Evolutionary conservation across 1,140 invertebrate genomes (phyloP).

Genomic region (Coptotermes formosanus): DNA sequence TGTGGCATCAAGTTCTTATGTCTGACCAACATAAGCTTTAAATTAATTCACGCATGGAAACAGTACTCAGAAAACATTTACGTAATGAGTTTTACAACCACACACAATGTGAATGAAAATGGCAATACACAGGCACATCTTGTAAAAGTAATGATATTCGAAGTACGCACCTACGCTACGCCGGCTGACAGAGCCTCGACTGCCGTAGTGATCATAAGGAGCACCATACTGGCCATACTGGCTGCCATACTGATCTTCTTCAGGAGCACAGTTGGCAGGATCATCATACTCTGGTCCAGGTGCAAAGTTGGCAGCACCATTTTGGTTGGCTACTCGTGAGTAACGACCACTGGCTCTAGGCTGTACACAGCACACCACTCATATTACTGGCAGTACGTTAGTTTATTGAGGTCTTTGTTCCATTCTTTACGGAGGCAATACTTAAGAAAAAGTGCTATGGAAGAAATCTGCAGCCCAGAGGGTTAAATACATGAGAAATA

Average conservation of each 20-base stretch:
- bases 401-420: no score
- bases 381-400: background rate
- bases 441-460: no score
- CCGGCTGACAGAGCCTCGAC: constrained; percentile 72
- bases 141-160: background rate
- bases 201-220: constrained; percentile 83
- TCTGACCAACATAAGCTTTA: no score
- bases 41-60: background rate
- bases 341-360: constrained; percentile 75
- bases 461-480: no score
- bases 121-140: background rate
- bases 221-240: constrained; percentile 77
- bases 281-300: constrained; percentile 78
- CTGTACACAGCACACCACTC: constrained; percentile 44
- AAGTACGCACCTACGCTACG: constrained; percentile 54
- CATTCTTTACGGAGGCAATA: no score
- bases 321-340: constrained; percentile 53
- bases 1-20: no score
- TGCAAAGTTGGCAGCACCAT: constrained; percentile 52
- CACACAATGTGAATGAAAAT: background rate
- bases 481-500: no score
- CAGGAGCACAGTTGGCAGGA: constrained; percentile 85
- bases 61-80: no score
- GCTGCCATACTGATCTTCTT: constrained; percentile 84
- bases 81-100: no score